Base-by-base conservation (phyloP, 2,797 vertebrate species). In the Cuculus canorus region DNA sequence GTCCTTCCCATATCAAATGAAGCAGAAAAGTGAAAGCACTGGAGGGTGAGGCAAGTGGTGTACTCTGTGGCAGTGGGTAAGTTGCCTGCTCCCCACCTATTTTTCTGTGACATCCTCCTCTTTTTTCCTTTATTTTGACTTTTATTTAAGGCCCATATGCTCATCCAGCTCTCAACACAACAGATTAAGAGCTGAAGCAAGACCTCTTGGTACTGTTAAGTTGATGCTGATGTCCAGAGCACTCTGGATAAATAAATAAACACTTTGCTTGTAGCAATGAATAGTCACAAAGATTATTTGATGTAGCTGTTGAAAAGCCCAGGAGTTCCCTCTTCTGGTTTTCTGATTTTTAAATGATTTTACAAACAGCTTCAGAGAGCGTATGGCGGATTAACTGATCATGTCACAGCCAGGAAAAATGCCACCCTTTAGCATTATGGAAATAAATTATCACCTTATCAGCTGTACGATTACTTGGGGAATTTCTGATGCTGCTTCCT, bases 221-320 rank as follows among this genome's bases (percentile, higher is more conserved):
- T 19, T 76, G 72, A 39, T 48, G 65, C 45, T 61, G 59, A 37
- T 33, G 39, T 39, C 78, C 32, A 9, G 53, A 80, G 33, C 3
- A 7, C 13, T 77, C 27, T 65, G 37, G 54, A 35, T n/a, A 75
- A 59, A 93, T 35, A 83, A 87, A 86, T 15, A 28, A 88, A 33
- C 23, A n/a, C 17, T 88, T 86, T 33, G 30, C 73, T 76, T 56
- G 39, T 45, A 63, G 85, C 64, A 66, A 43, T 57, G 56, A 73
- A 73, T 86, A 86, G 53, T 86, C 77, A 80, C 48, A 79, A 50
- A 86, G 33, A 25, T 86, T 86, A 83, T 92, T 77, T 82, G 61
- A 93, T 89, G 71, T 30, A 13, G 66, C 65, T 82, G n/a, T 52
- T 63, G 78, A 59, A 71, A 84, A 73, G 75, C 41, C 2, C 37